Percentiles rank a stretch among this genome's conserved stretches.
These are phyloP conservation scores for Syngnathus floridae DNA, from an alignment of 2,113 vertebrate genomes.

Conservation along the genomic window DNA sequence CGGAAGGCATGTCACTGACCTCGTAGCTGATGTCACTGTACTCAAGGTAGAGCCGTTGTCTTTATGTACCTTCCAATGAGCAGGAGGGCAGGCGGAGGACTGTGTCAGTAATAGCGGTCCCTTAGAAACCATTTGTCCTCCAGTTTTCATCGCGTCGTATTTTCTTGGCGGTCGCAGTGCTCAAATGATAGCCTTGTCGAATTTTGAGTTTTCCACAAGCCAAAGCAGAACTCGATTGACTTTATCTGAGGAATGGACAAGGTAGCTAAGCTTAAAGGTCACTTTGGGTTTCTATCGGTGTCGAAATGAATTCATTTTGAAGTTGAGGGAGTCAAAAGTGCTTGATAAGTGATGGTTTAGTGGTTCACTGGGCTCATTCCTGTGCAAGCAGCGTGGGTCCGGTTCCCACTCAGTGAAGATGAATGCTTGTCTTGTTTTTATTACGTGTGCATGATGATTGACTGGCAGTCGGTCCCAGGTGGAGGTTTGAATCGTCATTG, in stretches of 20 bases:
- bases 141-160: neutral
- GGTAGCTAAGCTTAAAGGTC: neutral
- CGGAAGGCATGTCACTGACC: neutral
- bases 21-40: slow-evolving; percentile 13
- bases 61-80: slow-evolving; percentile 4
- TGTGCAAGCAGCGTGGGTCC: neutral
- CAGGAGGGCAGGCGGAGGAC: neutral
- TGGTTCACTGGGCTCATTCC: neutral
- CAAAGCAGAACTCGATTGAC: neutral
- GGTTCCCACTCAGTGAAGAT: neutral
- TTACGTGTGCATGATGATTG: neutral
- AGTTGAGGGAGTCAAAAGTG: neutral
- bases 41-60: neutral
- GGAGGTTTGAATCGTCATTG: neutral
- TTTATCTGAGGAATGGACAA: neutral
- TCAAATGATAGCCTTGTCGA: neutral
- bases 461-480: neutral
- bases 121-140: neutral
- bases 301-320: neutral
- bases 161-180: neutral
- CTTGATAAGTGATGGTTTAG: neutral
- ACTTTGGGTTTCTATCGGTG: neutral
- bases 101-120: neutral
- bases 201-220: neutral
- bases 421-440: neutral